Evolutionary conservation across 2,113 vertebrate species (phyloP).

Genomic region (Thunnus thynnus): DNA sequence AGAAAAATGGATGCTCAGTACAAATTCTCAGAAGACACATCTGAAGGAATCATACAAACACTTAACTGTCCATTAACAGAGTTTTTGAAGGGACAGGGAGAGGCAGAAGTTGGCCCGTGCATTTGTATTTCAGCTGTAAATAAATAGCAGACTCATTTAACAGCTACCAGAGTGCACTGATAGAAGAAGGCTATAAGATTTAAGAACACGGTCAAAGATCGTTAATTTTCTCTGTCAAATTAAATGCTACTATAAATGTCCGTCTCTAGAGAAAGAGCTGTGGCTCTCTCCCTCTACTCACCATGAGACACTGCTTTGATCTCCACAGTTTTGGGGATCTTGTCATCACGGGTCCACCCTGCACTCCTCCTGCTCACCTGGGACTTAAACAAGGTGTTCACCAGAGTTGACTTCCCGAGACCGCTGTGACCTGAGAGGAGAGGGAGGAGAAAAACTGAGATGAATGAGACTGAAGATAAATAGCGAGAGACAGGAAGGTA

Average conservation of each 20-base stretch:
- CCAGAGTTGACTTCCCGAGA: constrained; percentile 93
- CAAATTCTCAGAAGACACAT: no score
- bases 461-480: background rate
- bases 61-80: no score
- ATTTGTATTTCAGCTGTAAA: background rate
- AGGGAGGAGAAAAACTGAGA: background rate
- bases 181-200: constrained; percentile 14
- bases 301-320: constrained; percentile 95
- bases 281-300: constrained; percentile 77
- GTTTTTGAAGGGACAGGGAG: background rate
- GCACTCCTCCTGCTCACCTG: constrained; percentile 95
- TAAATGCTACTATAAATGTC: constrained; percentile 23
- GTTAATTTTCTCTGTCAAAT: constrained; percentile 29
- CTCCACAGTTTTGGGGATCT: constrained; percentile 96
- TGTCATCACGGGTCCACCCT: constrained; percentile 94
- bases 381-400: constrained; percentile 98
- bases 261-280: constrained; percentile 6
- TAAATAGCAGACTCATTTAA: constrained; percentile 14
- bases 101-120: background rate
- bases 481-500: no score
- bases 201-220: constrained; percentile 24
- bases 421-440: constrained; percentile 90
- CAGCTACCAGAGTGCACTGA: constrained; percentile 26
- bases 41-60: no score
- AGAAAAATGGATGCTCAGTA: background rate